Base-by-base conservation (phyloP, 1,140 invertebrate species). In the Rhopalosiphum maidis region DNA sequence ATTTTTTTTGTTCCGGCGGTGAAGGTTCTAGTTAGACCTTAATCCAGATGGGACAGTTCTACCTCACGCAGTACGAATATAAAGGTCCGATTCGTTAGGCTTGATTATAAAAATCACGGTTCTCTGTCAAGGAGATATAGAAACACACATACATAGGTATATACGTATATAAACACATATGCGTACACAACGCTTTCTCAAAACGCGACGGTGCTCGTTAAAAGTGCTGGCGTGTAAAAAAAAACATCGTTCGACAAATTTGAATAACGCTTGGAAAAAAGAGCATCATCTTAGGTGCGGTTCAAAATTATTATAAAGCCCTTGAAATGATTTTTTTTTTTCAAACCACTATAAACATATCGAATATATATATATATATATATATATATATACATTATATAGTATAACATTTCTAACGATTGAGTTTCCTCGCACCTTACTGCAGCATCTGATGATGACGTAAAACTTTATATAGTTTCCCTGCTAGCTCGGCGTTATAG, bases 61-160 rank as follows among this genome's bases (percentile, higher is more conserved):
- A n/a, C 82, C 55, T 83, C 68, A 85, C 46, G 82, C 91, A n/a
- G 77, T 43, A 68, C 90, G 90, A 51, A 86, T 85, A 93, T 93
- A 85, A 85, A 93, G 48, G 91, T 93, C 91, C 91, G 91, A 93
- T 93, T 93, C 91, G 91, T 93, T 86, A 93, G 91, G 91, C 82
- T 35, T 86, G 91, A 93, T 93, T 93, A 93, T 93, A 85, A 86
- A 92, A 93, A 93, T 93, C 91, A 93, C 91, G 91, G 91, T 93
- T 93, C 77, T 93, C 82, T 93, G 82, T 92, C 91, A 92, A 92
- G 77, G 91, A 92, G 46, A 92, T 91, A 46, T 90, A 90, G 51
- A 60, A 43, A 51, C 46, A 91, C 1, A 54, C 51, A 37, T 48
- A 87, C 85, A 83, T 22, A 25, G 11, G 4, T 5, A 18, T 9